These are phyloP conservation scores for Oreortyx pictus DNA, from an alignment of 2,797 vertebrate genomes.

Conservation along the genomic window DNA sequence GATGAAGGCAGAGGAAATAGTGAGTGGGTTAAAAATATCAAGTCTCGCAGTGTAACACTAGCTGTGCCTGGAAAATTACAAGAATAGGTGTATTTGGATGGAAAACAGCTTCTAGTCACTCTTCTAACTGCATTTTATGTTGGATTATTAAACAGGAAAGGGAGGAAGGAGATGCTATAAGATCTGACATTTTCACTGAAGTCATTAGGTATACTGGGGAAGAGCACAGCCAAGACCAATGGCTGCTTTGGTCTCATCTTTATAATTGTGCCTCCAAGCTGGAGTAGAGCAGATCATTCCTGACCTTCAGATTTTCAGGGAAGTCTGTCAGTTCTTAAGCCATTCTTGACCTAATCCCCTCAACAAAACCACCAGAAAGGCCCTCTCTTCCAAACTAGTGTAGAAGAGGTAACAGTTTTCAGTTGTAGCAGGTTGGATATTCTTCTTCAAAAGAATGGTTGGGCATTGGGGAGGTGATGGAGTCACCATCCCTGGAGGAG, in stretches of 20 bases:
- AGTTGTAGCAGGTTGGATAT: too few species aligned
- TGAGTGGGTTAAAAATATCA: neutral
- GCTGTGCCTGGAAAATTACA: neutral
- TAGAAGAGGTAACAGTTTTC: too few species aligned
- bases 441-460: too few species aligned
- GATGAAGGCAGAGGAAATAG: neutral
- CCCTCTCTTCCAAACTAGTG: neutral
- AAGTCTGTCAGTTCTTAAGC: neutral
- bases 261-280: neutral
- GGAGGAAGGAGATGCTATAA: neutral
- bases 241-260: neutral
- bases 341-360: neutral
- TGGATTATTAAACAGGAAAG: neutral
- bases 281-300: neutral
- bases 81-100: neutral
- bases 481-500: too few species aligned
- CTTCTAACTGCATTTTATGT: neutral
- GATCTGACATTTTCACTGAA: neutral
- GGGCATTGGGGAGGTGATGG: too few species aligned
- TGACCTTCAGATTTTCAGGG: neutral
- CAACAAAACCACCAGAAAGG: neutral
- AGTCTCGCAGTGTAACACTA: neutral
- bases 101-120: neutral
- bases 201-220: neutral
- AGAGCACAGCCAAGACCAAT: neutral